phyloP scores from a whole-genome alignment of 2,888 invertebrate species.

The Pachydiplax longipennis region DNA sequence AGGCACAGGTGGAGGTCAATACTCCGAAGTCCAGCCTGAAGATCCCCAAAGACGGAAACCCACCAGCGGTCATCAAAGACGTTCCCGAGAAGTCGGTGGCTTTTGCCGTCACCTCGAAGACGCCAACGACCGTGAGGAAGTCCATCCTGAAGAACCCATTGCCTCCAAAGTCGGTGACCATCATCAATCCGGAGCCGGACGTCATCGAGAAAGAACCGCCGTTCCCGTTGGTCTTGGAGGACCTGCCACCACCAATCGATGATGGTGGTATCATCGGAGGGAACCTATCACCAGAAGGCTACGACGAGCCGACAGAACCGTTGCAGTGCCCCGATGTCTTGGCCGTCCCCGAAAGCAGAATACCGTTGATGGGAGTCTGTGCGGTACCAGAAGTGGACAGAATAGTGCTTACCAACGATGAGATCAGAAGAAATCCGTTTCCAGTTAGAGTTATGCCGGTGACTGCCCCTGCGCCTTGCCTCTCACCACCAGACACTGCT shows the following conservation, averaged over 20 bases:
- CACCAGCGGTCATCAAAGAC: neutral
- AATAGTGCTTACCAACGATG: conserved; percentile 22
- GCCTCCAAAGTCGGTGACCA: conserved; percentile 8
- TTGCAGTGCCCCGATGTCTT: conserved; percentile 12
- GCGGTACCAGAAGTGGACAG: neutral
- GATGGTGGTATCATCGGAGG: neutral
- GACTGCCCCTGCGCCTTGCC: neutral
- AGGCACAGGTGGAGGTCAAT: neutral
- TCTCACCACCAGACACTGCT: neutral
- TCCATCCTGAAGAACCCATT: conserved; percentile 17
- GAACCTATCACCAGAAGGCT: neutral
- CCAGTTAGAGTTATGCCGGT: neutral
- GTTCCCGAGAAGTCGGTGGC: conserved; percentile 12
- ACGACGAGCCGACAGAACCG: neutral
- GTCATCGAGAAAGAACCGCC: conserved; percentile 16
- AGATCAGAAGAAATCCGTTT: neutral
- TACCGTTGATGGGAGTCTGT: neutral
- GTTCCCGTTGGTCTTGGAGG: neutral
- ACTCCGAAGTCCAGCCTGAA: conserved; percentile 1
- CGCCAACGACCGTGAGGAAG: conserved; percentile 18
- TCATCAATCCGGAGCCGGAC: conserved; percentile 18
- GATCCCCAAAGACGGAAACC: neutral
- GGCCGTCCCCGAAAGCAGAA: conserved; percentile 3
- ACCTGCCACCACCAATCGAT: neutral
- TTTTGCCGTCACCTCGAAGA: neutral